Evolutionary conservation across 2,888 invertebrate species (phyloP), one percentile per base, ranked within the genome.

Genomic region (Cantharis lateralis): DNA sequence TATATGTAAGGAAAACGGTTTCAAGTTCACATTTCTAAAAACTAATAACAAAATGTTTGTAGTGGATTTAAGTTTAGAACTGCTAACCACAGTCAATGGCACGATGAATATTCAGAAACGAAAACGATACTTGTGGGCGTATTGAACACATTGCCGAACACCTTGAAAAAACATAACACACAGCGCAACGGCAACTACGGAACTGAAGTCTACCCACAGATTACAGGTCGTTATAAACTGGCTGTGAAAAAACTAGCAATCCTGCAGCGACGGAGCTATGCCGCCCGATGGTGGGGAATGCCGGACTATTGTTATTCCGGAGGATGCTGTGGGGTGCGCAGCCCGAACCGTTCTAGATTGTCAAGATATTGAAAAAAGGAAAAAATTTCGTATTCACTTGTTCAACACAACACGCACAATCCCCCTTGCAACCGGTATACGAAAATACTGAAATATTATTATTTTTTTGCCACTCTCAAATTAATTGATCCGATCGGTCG

Each of bases 191-290:
- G 78, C 80, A 79, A 80, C 80, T 69, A 75, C 82, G 76, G 77
- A 80, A 82, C 83, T 82, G 81, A 81, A 74, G 76, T 26, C 75
- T 62, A 75, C 79, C 78, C 78, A 81, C 81, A 85, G 86, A 87
- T 86, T 86, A 87, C 87, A 87, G 87, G 87, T 87, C 87, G 87
- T 87, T 87, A 87, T 87, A 87, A 28, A 85, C 83, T 81, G 84
- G 84, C 85, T 84, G 85, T 86, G 86, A 86, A 87, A 87, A 87
- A 86, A 87, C 85, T 84, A 83, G 83, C 85, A 82, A 82, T 81
- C 80, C 81, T 79, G 79, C 82, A 77, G 83, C 83, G 82, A 81
- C 81, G 79, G 82, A 80, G 80, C 81, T 82, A 78, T 81, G 82
- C 81, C 81, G 82, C 81, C 79, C 77, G 79, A 81, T 77, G 79